Evolutionary conservation across 2,888 invertebrate genomes (phyloP), one percentile per base, ranked within the genome.

Genomic region (Pyrrhosoma nymphula): DNA sequence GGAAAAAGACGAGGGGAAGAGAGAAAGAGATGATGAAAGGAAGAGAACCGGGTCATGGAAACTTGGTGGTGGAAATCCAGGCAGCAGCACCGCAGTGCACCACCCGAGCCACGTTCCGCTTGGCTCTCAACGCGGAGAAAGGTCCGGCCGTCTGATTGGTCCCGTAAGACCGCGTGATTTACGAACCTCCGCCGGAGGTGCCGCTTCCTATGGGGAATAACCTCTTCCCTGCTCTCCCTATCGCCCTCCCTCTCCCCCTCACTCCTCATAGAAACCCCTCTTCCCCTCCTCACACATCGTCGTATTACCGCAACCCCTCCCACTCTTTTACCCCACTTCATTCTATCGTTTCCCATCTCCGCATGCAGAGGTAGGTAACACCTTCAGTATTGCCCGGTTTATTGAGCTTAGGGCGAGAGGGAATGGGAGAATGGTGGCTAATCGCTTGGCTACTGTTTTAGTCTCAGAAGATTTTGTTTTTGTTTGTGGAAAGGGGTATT

Each of bases 141-240:
- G 69, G 93, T 69, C 93, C 93, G 93, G 93, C 69, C 69, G 69
- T 69, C 93, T 93, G 93, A 93, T 93, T 93, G 93, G 93, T 93
- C 93, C 93, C 93, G 47, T 93, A 93, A 69, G 69, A 69, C 63
- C 75, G n/a, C 93, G 93, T 93, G 93, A 93, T 69, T 93, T 93
- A 93, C 93, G 93, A 55, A 88, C 95, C 88, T 88, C 82, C 95
- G 88, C 95, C 82, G 88, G 89, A 88, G 95, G 88, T 89, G 89
- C 89, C 89, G 95, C 88, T 88, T 89, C 88, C 88, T 95, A 23
- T 75, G 55, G 88, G 95, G 88, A 95, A 88, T 88, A 95, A 88
- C 95, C 47, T 89, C 88, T 39, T 95, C 95, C 88, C 69, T 47
- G 47, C 47, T 69, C 90, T 30, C 69, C 69, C 35, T 60, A 20